Evolutionary conservation across 2,888 invertebrate species (phyloP), one percentile per base, ranked within the genome.

Genomic region (Tetheella fluctuosa): DNA sequence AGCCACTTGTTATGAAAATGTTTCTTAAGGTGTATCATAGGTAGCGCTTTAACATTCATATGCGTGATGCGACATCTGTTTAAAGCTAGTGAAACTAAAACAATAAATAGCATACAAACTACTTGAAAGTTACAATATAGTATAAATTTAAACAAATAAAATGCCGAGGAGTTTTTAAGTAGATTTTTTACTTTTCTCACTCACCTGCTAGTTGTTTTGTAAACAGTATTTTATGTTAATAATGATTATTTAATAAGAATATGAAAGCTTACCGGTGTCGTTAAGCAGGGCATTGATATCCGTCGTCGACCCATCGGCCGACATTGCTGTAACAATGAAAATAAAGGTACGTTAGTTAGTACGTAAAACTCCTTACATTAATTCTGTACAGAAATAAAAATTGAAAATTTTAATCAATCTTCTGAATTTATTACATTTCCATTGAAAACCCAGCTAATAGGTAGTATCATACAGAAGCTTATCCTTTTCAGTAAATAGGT

Each of bases 231-330:
- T 64, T 64, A 57, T 48, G 1, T 20, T 48, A 10, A 48, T 20
- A n/a, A 23, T 3, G 28, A 59, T 54, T 52, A 54, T 58, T 34
- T 39, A 57, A 37, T 52, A 57, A 58, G 37, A 54, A 57, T 10
- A 54, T 52, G 23, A 60, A 54, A 20, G 10, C 89, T 91, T 80
- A 95, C 95, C 94, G 70, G 95, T 95, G 81, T 94, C 94, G 85
- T 95, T 95, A 88, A 94, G 94, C 72, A 94, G 86, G 69, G 93
- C 94, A 84, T 94, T 94, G 83, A 94, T 94, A 78, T 94, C 94
- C 83, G 94, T 94, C 84, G 93, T 94, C 88, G 94, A 93, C 87
- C 94, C 94, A 89, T 94, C 94, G 85, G 94, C 93, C 89, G 95
- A 94, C 94, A 94, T 94, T 79, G 94, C 95, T 95, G 91, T 61